Base-by-base conservation (phyloP, 2,113 vertebrate species). In the Daphoenositta chrysoptera region DNA sequence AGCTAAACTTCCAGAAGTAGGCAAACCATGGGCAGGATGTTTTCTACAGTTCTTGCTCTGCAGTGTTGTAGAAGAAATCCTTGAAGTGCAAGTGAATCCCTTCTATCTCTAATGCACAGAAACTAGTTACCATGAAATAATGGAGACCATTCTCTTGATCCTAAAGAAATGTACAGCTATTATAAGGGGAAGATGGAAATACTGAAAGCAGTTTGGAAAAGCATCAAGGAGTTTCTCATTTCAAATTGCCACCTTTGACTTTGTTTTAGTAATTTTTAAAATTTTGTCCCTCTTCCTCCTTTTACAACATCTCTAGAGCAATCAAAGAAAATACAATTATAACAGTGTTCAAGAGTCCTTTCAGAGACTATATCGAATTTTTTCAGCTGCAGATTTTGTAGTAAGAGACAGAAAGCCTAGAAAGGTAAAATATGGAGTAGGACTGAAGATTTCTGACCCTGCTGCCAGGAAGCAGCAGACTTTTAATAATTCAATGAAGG, bases 401-500 rank as follows among this genome's bases (percentile, higher is more conserved):
- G 30, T 33, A 89, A 94, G 40, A 44, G n/a, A 75, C 58, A 87
- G 68, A 83, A 73, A 92, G 33, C 37, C 39, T 71, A 45, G 19
- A 91, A 92, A 92, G 30, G 84, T 65, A 37, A 94, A 89, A 35
- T 80, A 91, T 21, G 28, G 75, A 37, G 50, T 40, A 60, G 31
- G 31, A 90, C 51, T 71, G 48, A 90, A 79, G 80, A 77, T 56
- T 90, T 84, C 35, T 81, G 70, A 77, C 87, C 63, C 77, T 57
- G 45, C 60, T 90, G 91, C 64, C 73, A 88, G 84, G 76, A 60
- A 88, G 48, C 30, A 90, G 45, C 68, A 94, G 35, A 84, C 42
- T 94, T 94, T 97, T 87, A 95, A 95, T 94, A 96, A 97, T 95
- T 93, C 73, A 95, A 26, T 71, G 79, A 93, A 87, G 83, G 66